phyloP scores from a whole-genome alignment of 2,113 vertebrate genomes.

The Garra rufa region DNA sequence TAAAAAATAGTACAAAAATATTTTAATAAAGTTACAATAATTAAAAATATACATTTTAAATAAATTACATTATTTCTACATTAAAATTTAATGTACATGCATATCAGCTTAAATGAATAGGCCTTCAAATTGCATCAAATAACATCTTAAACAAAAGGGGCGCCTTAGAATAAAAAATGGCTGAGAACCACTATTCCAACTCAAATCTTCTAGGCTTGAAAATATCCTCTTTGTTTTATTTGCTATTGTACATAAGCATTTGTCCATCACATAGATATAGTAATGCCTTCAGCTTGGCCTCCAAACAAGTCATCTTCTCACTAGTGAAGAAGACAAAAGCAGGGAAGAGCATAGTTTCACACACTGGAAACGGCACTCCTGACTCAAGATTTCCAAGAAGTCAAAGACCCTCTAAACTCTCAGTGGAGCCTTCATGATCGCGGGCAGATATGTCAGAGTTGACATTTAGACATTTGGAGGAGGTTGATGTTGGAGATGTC shows the following conservation, averaged over 20 bases:
- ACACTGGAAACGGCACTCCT: neutral
- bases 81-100: too few species aligned
- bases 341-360: neutral
- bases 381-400: conserved; percentile 7
- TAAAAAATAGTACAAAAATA: too few species aligned
- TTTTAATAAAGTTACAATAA: too few species aligned
- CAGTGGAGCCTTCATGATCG: conserved; percentile 13
- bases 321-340: neutral
- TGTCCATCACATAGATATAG: neutral
- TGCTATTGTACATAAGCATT: neutral
- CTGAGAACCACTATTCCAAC: neutral
- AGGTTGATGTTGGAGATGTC: conserved; percentile 26
- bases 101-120: too few species aligned
- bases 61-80: too few species aligned
- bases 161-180: neutral
- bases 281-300: neutral
- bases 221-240: too few species aligned
- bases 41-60: too few species aligned
- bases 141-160: neutral
- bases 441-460: conserved; percentile 9
- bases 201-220: neutral
- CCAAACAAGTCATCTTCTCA: neutral
- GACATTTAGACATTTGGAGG: conserved; percentile 32
- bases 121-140: too few species aligned
- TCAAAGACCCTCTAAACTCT: conserved; percentile 13